phyloP scores from a whole-genome alignment of 1,140 invertebrate genomes.

The Ooceraea biroi region DNA sequence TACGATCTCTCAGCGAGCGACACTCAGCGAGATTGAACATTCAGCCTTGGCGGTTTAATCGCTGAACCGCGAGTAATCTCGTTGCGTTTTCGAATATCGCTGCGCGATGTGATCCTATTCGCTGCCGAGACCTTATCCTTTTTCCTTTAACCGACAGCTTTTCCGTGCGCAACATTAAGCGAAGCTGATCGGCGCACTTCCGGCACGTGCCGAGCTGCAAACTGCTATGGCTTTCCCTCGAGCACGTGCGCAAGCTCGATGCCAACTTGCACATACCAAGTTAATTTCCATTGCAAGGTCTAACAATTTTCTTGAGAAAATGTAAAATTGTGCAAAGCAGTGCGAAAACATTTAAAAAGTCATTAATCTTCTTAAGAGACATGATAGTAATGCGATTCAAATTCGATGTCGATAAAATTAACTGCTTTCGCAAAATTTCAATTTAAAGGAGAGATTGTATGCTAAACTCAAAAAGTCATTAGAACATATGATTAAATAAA shows the following conservation, averaged over 20 bases:
- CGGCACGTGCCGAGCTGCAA: slow-evolving; percentile 44
- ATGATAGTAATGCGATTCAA: background rate
- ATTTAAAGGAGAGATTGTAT: too few species aligned
- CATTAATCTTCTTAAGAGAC: background rate
- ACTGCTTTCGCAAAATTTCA: background rate
- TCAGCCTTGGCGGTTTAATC: slow-evolving; percentile 26
- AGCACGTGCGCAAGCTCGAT: slow-evolving; percentile 5
- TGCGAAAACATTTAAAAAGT: background rate
- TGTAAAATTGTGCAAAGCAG: background rate
- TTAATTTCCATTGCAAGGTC: slow-evolving; percentile 37
- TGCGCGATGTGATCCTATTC: slow-evolving; percentile 25
- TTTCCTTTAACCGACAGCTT: slow-evolving; percentile 43
- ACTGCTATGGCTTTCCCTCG: slow-evolving; percentile 8
- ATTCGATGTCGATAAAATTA: background rate
- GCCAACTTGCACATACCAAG: slow-evolving; percentile 9
- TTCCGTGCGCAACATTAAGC: slow-evolving; percentile 51
- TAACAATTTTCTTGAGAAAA: slow-evolving; percentile 27
- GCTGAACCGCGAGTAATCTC: slow-evolving; percentile 41
- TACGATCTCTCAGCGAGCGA: slow-evolving; percentile 13
- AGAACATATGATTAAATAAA: background rate
- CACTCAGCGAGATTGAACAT: slow-evolving; percentile 39
- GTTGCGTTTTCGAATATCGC: slow-evolving; percentile 23
- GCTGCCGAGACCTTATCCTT: slow-evolving; percentile 40
- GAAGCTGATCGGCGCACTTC: slow-evolving; percentile 50
- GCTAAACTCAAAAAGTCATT: slow-evolving; percentile 34